Percentiles rank a stretch among this genome's conserved stretches.
These are phyloP conservation scores for Eristalis tenax DNA, from an alignment of 2,888 invertebrate genomes.

Conservation along the genomic window DNA sequence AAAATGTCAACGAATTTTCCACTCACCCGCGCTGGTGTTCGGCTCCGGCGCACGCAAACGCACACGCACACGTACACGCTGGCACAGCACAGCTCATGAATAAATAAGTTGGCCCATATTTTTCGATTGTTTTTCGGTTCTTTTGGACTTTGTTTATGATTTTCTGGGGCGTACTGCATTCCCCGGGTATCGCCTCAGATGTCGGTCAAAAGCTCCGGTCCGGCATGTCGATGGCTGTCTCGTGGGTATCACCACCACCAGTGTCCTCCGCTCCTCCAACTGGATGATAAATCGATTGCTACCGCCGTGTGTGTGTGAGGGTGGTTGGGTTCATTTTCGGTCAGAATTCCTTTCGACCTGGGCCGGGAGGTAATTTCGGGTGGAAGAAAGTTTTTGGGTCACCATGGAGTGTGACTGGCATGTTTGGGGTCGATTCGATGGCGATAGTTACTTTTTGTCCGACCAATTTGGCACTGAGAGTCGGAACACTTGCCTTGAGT, in stretches of 20 bases:
- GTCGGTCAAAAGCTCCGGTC: conserved; percentile 29
- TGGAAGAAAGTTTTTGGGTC: conserved; percentile 1
- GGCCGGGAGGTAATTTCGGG: background rate
- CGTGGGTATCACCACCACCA: background rate
- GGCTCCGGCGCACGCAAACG: background rate
- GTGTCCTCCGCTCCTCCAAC: conserved; percentile 8
- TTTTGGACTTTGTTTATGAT: conserved; percentile 39
- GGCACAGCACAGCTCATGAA: conserved; percentile 16
- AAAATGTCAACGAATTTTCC: conserved; percentile 60
- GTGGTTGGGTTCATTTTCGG: background rate
- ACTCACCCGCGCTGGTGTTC: background rate
- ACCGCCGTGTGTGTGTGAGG: background rate
- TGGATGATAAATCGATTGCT: conserved; percentile 58
- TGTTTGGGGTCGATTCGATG: background rate
- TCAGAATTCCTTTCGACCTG: background rate
- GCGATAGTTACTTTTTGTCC: background rate
- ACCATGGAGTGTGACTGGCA: background rate
- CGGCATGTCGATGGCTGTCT: conserved; percentile 25
- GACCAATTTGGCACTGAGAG: background rate
- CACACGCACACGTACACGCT: background rate
- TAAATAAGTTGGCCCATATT: conserved; percentile 54
- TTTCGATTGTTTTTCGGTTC: conserved; percentile 44
- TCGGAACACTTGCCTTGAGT: background rate
- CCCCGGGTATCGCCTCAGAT: background rate
- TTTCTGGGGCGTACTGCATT: conserved; percentile 7